Percentiles rank a stretch among this genome's conserved stretches.
These are phyloP conservation scores for Thalpophila matura DNA, from an alignment of 2,888 invertebrate species.

Conservation along the genomic window DNA sequence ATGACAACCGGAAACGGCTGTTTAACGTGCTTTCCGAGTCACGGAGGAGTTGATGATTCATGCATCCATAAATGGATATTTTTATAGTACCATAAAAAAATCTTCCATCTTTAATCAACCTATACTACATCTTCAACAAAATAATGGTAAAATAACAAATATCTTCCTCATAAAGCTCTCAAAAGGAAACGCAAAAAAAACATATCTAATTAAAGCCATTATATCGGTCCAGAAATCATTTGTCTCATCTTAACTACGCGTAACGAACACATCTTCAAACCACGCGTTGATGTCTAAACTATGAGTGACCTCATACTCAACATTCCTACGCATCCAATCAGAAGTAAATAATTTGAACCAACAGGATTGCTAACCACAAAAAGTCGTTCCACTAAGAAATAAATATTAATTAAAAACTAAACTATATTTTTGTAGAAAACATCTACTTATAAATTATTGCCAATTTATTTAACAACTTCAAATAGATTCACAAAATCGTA, in stretches of 20 bases:
- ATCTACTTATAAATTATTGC: slow-evolving; percentile 49
- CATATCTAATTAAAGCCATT: slow-evolving; percentile 17
- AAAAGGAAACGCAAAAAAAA: slow-evolving; percentile 30
- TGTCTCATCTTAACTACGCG: slow-evolving; percentile 24
- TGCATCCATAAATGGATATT: too few relatives aligned
- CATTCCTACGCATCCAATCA: slow-evolving; percentile 42
- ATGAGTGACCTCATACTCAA: slow-evolving; percentile 23
- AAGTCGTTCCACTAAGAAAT: slow-evolving; percentile 36
- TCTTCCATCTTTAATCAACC: too few relatives aligned
- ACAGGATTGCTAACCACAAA: slow-evolving; percentile 53
- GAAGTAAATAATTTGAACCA: slow-evolving; percentile 16
- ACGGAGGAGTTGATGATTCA: too few relatives aligned
- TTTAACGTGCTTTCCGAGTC: too few relatives aligned
- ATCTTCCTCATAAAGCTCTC: slow-evolving; percentile 21
- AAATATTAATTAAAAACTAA: slow-evolving; percentile 52
- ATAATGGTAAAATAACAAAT: too few relatives aligned
- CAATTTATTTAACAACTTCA: slow-evolving; percentile 62
- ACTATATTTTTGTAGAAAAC: slow-evolving; percentile 43
- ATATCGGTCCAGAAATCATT: slow-evolving; percentile 21
- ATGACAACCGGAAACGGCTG: too few relatives aligned
- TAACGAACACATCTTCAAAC: slow-evolving; percentile 30
- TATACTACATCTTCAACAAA: too few relatives aligned
- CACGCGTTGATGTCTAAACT: slow-evolving; percentile 53
- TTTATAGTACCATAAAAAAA: too few relatives aligned
- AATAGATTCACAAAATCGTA: slow-evolving; percentile 66